A percentile compares a stretch with the other conserved stretches of the same genome.
Conservation (phyloP, 1,140 invertebrate genomes). For the Saxidomus purpurata region DNA sequence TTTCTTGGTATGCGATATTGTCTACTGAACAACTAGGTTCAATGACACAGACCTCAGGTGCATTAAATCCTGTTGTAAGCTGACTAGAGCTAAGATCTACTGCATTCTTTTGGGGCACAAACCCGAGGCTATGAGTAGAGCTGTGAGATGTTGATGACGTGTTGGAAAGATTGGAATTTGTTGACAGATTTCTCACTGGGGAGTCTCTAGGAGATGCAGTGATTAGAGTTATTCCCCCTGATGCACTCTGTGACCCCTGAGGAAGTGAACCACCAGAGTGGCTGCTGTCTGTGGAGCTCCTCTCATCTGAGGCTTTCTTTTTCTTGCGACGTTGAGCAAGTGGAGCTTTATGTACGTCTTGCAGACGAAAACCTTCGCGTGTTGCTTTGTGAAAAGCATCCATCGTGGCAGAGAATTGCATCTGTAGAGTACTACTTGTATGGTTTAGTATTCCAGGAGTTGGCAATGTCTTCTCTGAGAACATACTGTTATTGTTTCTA, state of each 20-base stretch:
- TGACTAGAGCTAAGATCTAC: constrained; percentile 67
- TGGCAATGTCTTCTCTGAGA: constrained; percentile 87
- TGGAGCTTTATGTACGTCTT: constrained; percentile 90
- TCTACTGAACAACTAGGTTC: constrained; percentile 47
- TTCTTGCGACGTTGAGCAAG: constrained; percentile 91
- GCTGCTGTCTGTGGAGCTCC: constrained; percentile 83
- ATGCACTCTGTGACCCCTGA: constrained; percentile 65
- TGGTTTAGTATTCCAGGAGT: constrained; percentile 88
- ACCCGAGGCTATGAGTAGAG: constrained; percentile 81
- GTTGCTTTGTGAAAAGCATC: constrained; percentile 91
- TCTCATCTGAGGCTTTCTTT: constrained; percentile 88
- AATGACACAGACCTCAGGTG: constrained; percentile 7
- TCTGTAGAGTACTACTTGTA: constrained; percentile 74
- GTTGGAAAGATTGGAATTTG: constrained; percentile 72
- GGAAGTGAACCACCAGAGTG: constrained; percentile 76
- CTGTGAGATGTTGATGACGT: constrained; percentile 77
- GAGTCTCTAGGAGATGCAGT: background rate
- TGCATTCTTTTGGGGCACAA: constrained; percentile 74
- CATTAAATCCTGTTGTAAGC: background rate
- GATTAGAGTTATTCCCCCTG: background rate
- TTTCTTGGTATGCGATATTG: constrained; percentile 47
- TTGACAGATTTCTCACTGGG: constrained; percentile 68
- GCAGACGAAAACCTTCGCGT: constrained; percentile 91
- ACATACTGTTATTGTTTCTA: constrained; percentile 83
- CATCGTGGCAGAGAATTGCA: constrained; percentile 89